These are phyloP conservation scores for Parnassius orleans DNA, from an alignment of 2,888 invertebrate species.

Conservation along the genomic window DNA sequence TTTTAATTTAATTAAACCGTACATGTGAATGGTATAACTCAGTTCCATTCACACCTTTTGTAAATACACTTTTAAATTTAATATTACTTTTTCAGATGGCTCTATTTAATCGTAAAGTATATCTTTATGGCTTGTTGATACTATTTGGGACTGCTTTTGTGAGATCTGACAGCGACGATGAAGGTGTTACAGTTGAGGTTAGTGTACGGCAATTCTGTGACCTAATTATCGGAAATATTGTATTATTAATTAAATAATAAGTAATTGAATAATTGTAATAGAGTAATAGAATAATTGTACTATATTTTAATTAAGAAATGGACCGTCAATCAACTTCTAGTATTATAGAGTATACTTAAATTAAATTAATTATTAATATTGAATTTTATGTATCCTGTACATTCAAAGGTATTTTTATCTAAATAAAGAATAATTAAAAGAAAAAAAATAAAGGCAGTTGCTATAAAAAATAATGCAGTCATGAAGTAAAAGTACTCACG, in stretches of 20 bases:
- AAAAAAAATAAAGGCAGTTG: no score
- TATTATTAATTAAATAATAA: no score
- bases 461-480: no score
- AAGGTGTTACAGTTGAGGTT: conserved; percentile 69
- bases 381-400: no score
- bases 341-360: no score
- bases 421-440: no score
- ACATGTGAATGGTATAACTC: conserved; percentile 1
- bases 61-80: conserved; percentile 9
- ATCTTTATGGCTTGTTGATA: conserved; percentile 54
- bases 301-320: no score
- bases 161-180: conserved; percentile 50
- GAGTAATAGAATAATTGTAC: not conserved
- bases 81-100: conserved; percentile 63
- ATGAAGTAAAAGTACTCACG: no score
- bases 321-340: no score
- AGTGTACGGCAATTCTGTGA: conserved; percentile 43
- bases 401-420: no score
- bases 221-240: conserved; percentile 32
- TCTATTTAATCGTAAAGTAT: conserved; percentile 51
- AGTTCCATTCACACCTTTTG: conserved; percentile 1
- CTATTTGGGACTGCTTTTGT: conserved; percentile 43
- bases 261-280: no score
- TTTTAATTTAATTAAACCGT: conserved; percentile 25
- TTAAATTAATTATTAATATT: no score